A percentile compares a stretch with the other conserved stretches of the same genome.
phyloP scores from a whole-genome alignment of 2,888 invertebrate species.

The Dermolepida albohirtum region DNA sequence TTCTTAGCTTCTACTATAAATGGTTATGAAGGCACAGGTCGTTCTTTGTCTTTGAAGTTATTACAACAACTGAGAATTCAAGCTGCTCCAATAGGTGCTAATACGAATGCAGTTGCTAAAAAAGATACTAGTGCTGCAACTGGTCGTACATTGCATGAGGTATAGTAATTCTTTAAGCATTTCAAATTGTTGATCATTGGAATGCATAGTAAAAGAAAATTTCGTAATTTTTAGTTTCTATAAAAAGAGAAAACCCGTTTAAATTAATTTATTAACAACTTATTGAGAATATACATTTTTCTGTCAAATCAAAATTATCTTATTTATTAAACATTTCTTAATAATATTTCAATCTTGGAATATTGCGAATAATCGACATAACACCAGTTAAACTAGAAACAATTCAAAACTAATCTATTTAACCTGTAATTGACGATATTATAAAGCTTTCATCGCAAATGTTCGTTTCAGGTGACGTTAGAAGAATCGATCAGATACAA shows the following conservation, averaged over 20 bases:
- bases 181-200: neutral
- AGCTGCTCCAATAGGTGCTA: slow-evolving; percentile 68
- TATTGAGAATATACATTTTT: no score
- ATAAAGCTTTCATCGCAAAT: slow-evolving; percentile 2
- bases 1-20: slow-evolving; percentile 97
- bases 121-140: slow-evolving; percentile 63
- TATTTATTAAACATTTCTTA: no score
- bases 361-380: no score
- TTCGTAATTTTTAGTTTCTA: no score
- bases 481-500: slow-evolving; percentile 97
- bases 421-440: no score
- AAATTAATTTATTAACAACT: no score
- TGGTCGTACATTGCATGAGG: slow-evolving; percentile 69
- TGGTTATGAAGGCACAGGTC: slow-evolving; percentile 98
- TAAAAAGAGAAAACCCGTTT: no score
- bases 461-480: slow-evolving; percentile 73
- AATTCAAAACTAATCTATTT: no score
- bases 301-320: no score
- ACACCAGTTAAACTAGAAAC: no score
- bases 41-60: slow-evolving; percentile 94
- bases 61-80: slow-evolving; percentile 86
- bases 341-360: no score
- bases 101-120: slow-evolving; percentile 65
- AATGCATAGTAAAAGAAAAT: neutral
- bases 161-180: slow-evolving; percentile 56